Base-by-base conservation (phyloP, 2,888 invertebrate genomes). In the Myopa testacea region DNA sequence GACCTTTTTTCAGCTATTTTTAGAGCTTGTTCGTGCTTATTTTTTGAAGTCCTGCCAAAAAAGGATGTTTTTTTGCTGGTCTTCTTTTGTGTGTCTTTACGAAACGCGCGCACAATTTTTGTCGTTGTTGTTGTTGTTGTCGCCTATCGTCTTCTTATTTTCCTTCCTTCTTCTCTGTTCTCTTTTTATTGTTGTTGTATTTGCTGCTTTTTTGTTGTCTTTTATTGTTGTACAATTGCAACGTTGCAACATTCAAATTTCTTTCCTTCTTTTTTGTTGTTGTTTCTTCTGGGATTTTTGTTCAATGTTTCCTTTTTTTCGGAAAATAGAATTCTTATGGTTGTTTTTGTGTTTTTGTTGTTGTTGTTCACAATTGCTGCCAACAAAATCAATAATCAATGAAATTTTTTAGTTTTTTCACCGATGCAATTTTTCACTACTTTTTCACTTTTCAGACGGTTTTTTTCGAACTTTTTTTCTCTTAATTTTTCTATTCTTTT, bases 331-430 rank as follows among this genome's bases (percentile, higher is more conserved):
- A 2, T 26, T 26, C 26, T 26, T 26, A 12, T 67, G 19, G 63
- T 63, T 16, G 10, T 12, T 8, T 0, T 63, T 16, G 1, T 63
- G 34, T 63, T 34, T 12, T 34, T 63, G 6, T 65, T 65, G 26
- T 68, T 68, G 16, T 68, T 68, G 45, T 68, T 38, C 19, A 52
- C 70, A 63, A 45, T 76, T 68, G 65, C 71, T 60, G 71, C 60
- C 60, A 78, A 78, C 76, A 80, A 81, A 81, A 80, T 81, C 81
- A 81, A 81, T 81, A 81, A 81, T 81, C 80, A 79, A 78, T 81
- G 58, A 14, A 71, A 75, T 52, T 78, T 68, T 55, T 71, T 76
- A 78, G 38, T 58, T 80, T 79, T 69, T 10, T 63, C 63, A 19
- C 74, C n/a, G 55, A 40, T 71, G n/a, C 52, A 10, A 1, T 55